Base-by-base conservation (phyloP, 2,888 invertebrate genomes). In the Ennomos erosarius region DNA sequence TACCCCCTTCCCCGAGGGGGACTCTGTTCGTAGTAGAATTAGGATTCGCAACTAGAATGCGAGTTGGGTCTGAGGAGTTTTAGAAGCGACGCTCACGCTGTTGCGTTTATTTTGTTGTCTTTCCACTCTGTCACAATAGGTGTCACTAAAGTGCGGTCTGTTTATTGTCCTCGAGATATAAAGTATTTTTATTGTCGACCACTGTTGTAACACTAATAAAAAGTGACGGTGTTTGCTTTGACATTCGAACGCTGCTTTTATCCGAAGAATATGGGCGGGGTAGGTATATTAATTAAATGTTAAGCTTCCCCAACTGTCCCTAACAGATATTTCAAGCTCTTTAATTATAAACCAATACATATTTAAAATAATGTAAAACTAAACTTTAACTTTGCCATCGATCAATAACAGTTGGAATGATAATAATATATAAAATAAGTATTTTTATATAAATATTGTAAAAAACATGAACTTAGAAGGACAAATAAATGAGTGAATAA, bases 21-120 rank as follows among this genome's bases (percentile, higher is more conserved):
- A 71, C 70, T 75, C 68, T 74, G 76, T 73, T 78, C 73, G 85
- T 85, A 82, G 85, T 83, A 84, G 87, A 88, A 90, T 90, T 89
- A 87, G 88, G 85, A 87, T 85, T 83, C 84, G 82, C 76, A 81
- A 82, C 82, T 81, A 76, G 79, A 82, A 78, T 79, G 75, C 73
- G 74, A 71, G 73, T 72, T 61, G 73, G 70, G 76, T 77, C 16
- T 16, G 3, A 74, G 70, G 71, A 74, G 71, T 74, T 79, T 77
- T 70, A 69, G 71, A 63, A 72, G 71, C 68, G 70, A 64, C 70
- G 73, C 75, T 74, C 73, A 64, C 70, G 73, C 75, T 74, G 73
- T 73, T 72, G 69, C 68, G 72, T 74, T 79, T 76, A 74, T 75
- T 77, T 69, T 73, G 69, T 70, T 64, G 69, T 69, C 67, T 58